Conservation (phyloP, 1,140 invertebrate species). For the Plectrocnemia conspersa region DNA sequence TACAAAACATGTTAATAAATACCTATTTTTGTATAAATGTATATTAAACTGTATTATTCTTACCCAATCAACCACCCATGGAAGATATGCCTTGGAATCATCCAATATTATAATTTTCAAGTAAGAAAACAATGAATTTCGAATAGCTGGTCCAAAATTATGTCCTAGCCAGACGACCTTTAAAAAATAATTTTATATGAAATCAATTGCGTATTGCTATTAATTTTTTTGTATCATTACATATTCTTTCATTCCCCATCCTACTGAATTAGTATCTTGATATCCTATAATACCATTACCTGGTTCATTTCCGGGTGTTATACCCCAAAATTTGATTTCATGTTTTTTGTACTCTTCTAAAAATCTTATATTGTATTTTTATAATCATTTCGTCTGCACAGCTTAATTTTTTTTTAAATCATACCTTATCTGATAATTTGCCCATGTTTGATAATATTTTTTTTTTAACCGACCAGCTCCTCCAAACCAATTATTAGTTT, state of each 20-base stretch:
- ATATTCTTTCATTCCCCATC: constrained; percentile 60
- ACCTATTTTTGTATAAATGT: too few species aligned
- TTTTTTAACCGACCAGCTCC: constrained; percentile 57
- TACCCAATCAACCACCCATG: constrained; percentile 60
- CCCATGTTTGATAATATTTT: constrained; percentile 73
- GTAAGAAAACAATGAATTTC: constrained; percentile 50
- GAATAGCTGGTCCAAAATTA: constrained; percentile 62
- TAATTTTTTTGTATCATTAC: constrained; percentile 35
- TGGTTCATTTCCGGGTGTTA: constrained; percentile 66
- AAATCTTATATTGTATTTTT: too few species aligned
- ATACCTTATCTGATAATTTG: constrained; percentile 73
- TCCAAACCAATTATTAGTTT: constrained; percentile 65
- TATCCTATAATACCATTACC: constrained; percentile 55
- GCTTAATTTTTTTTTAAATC: too few species aligned
- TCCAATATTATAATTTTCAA: constrained; percentile 64
- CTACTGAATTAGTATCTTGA: constrained; percentile 66
- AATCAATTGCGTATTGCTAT: background rate
- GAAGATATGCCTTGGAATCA: constrained; percentile 61
- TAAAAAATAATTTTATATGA: constrained; percentile 21
- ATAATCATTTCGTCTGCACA: too few species aligned
- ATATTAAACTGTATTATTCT: too few species aligned
- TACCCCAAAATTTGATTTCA: constrained; percentile 57
- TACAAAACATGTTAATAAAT: constrained; percentile 32
- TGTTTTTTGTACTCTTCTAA: constrained; percentile 51
- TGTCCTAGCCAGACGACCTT: constrained; percentile 62